These are phyloP conservation scores for Chaetophractus vellerosus DNA, from an alignment of 2,797 vertebrate genomes.

Conservation along the genomic window DNA sequence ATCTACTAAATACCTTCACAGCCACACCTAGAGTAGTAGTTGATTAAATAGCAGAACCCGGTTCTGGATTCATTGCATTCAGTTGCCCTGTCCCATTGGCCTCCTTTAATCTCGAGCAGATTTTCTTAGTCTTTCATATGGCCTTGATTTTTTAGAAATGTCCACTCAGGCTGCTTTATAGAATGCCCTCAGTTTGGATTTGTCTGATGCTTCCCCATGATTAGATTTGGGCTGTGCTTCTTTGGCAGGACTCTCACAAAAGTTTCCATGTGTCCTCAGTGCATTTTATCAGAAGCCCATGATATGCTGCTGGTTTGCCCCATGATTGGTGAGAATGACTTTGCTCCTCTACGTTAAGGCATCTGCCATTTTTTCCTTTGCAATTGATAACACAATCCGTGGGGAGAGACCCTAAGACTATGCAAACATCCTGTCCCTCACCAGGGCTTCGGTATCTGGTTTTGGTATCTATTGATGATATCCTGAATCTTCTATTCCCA, in stretches of 20 bases:
- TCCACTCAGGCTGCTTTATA: neutral
- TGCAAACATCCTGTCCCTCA: fast-evolving
- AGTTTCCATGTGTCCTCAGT: fast-evolving
- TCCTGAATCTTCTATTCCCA: neutral
- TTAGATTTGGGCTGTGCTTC: too few relatives aligned
- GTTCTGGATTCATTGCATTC: fast-evolving
- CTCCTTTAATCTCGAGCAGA: neutral
- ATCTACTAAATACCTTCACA: too few relatives aligned
- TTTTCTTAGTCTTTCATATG: neutral
- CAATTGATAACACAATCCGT: neutral
- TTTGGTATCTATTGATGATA: too few relatives aligned
- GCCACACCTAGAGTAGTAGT: too few relatives aligned
- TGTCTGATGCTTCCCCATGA: neutral
- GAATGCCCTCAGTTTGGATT: neutral
- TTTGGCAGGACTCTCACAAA: neutral
- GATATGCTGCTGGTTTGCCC: neutral
- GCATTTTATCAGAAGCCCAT: fast-evolving
- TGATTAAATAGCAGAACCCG: too few relatives aligned
- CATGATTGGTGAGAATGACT: too few relatives aligned
- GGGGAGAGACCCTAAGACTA: neutral
- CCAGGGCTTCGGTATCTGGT: neutral
- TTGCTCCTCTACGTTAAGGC: neutral
- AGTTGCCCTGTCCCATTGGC: fast-evolving
- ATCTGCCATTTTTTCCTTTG: neutral
- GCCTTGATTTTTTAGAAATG: neutral